Base-by-base conservation (phyloP, 1,140 invertebrate genomes). In the Daktulosphaira vitifoliae region DNA sequence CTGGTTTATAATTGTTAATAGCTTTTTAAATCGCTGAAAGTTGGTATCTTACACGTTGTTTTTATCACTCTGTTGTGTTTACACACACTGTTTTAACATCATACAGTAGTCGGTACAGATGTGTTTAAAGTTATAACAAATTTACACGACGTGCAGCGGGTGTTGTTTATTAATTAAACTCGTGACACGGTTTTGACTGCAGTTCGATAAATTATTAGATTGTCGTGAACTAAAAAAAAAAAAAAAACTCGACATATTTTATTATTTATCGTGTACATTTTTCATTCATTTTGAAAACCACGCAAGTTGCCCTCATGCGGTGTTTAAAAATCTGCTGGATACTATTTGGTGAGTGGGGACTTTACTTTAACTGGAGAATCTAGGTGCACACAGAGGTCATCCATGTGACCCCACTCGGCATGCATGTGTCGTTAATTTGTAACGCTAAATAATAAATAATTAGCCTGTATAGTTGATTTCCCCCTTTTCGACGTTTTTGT, bases 91-190 rank as follows among this genome's bases (percentile, higher is more conserved):
- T n/a, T n/a, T n/a, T n/a, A n/a, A n/a, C n/a, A n/a, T n/a, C n/a
- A n/a, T n/a, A n/a, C n/a, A n/a, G n/a, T n/a, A n/a, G n/a, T n/a
- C 5, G 5, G 29, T 62, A 46, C 42, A 62, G 26, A 62, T 62
- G 56, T 48, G 56, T 48, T 59, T 20, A 26, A 16, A 48, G 13
- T n/a, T n/a, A 33, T 62, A 46, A 16, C 56, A 20, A 62, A 62
- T 11, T 11, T 5, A n/a, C n/a, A 33, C 29, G 29, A 46, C 42
- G 11, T 48, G 16, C 16, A 33, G 11, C 16, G 22, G 23, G 2
- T 48, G 26, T 48, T n/a, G n/a, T n/a, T 48, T 62, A 62, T 48
- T 62, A 62, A 62, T 62, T 62, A 46, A 62, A 62, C 13, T 62
- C 56, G 56, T 62, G 56, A 62, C 56, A 20, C 11, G 23, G 54